Percentiles rank a stretch among this genome's conserved stretches.
Evolutionary conservation across 30 jellyfish, hydroid and myxozoan genomes (phyloP).

Genomic region (Phacellophora camtschatica): DNA sequence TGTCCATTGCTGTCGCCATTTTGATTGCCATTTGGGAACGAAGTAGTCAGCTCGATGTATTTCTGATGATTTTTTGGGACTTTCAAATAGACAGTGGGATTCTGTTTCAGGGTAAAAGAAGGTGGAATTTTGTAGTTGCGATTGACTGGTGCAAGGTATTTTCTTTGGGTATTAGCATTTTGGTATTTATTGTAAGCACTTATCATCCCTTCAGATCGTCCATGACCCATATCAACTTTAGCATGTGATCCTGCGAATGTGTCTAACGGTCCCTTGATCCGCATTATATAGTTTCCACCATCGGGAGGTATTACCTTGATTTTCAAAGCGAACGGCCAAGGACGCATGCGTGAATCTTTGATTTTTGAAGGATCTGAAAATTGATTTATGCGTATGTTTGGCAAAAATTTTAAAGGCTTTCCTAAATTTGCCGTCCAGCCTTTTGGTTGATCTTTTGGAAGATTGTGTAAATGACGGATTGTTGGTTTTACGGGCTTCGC

Average conservation of each 20-base stretch:
- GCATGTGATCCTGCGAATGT: conserved; percentile 21
- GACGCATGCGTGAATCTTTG: conserved; percentile 39
- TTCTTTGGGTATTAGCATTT: not conserved
- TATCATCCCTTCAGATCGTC: conserved; percentile 31
- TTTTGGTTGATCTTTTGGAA: not conserved
- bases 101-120: not conserved
- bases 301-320: conserved; percentile 78
- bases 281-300: conserved; percentile 88
- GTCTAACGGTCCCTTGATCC: conserved; percentile 91
- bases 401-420: not conserved
- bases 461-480: not conserved
- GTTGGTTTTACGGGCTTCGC: conserved; percentile 16
- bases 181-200: not conserved
- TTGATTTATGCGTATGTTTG: conserved; percentile 39
- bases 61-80: conserved; percentile 76
- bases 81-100: conserved; percentile 72
- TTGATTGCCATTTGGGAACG: conserved; percentile 47
- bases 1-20: conserved; percentile 1
- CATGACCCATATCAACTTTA: conserved; percentile 23
- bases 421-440: not conserved
- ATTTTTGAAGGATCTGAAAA: not conserved
- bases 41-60: conserved; percentile 72
- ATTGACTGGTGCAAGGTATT: conserved; percentile 56
- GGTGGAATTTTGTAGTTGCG: conserved; percentile 61
- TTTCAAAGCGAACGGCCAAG: conserved; percentile 74